Conservation (phyloP, 2,113 vertebrate species). For the Rynchops niger region DNA sequence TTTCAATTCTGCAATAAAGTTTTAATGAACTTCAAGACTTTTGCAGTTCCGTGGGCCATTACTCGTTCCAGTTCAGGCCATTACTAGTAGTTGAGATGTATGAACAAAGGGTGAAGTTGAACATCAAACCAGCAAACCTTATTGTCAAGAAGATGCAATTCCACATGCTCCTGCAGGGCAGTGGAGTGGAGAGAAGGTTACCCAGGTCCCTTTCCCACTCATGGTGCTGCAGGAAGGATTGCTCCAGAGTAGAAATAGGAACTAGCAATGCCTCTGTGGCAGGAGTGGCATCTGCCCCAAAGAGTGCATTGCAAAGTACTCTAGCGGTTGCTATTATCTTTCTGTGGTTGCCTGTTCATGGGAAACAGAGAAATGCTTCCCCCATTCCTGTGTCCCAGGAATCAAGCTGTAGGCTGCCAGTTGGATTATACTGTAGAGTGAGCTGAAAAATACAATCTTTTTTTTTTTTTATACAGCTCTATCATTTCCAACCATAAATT, state of each 20-base stretch:
- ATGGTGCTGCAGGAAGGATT: neutral
- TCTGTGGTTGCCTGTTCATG: neutral
- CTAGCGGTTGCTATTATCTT: neutral
- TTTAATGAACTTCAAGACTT: neutral
- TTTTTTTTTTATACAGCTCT: neutral
- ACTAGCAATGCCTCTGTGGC: neutral
- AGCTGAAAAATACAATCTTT: neutral
- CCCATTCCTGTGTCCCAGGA: neutral
- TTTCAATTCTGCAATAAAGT: neutral
- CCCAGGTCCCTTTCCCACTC: neutral
- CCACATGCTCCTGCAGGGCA: neutral
- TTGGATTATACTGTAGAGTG: neutral
- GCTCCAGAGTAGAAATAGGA: neutral
- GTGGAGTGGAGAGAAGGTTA: neutral
- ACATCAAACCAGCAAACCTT: neutral
- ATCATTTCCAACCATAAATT: constrained; percentile 21
- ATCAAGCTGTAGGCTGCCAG: neutral
- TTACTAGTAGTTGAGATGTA: neutral
- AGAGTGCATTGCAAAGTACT: neutral
- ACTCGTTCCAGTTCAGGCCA: neutral
- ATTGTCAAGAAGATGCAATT: neutral
- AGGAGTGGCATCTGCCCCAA: neutral
- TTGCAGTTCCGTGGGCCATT: neutral
- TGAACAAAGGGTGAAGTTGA: neutral
- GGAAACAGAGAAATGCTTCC: neutral